A percentile compares a stretch with the other conserved stretches of the same genome.
These are phyloP conservation scores for Dipus sagitta DNA, from an alignment of 2,797 vertebrate species.

Conservation along the genomic window DNA sequence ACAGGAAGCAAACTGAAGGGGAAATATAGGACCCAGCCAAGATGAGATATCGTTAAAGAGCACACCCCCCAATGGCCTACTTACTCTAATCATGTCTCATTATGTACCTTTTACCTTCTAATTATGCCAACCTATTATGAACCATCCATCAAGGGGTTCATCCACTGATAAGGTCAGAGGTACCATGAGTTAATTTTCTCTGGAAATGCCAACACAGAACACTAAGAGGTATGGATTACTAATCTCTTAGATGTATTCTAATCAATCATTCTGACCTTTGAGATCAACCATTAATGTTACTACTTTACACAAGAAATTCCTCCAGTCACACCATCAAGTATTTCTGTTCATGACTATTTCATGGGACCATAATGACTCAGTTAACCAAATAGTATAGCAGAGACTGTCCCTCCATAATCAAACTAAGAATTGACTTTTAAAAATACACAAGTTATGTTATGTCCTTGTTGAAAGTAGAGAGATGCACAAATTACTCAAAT, in stretches of 20 bases:
- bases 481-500: background rate
- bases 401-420: background rate
- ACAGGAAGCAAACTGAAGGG: background rate
- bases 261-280: background rate
- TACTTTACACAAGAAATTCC: background rate
- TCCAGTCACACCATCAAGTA: background rate
- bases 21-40: background rate
- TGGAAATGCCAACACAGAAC: background rate
- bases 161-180: background rate
- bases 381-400: background rate
- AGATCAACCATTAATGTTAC: background rate
- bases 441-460: background rate
- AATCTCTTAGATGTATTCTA: background rate
- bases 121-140: background rate
- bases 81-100: background rate
- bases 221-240: background rate
- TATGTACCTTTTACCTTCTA: too few species aligned
- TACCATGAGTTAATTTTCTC: background rate
- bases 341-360: background rate
- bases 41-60: background rate
- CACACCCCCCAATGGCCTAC: too few species aligned
- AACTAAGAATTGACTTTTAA: constrained; percentile 15
- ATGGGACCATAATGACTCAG: background rate
- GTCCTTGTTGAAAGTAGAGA: background rate
- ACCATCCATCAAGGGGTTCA: background rate